These are phyloP conservation scores for Biston stratarius DNA, from an alignment of 2,888 invertebrate species.

Conservation along the genomic window DNA sequence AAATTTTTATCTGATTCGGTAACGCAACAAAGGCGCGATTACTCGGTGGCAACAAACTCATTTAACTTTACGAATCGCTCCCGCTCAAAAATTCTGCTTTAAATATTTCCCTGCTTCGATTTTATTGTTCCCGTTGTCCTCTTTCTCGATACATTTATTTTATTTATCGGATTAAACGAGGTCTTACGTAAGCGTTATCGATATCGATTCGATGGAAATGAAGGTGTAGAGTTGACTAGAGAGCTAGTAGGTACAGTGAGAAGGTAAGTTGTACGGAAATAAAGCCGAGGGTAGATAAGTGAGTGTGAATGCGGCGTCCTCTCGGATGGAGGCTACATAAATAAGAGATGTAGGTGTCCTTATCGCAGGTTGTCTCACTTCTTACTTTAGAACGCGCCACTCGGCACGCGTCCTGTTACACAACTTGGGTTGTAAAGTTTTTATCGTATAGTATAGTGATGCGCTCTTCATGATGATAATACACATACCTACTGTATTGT, in stretches of 20 bases:
- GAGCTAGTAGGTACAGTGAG: slow-evolving; percentile 57
- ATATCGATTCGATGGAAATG: slow-evolving; percentile 42
- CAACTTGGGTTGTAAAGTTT: slow-evolving; percentile 45
- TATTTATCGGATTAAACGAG: slow-evolving; percentile 74
- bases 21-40: slow-evolving; percentile 75
- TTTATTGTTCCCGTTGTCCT: slow-evolving; percentile 76
- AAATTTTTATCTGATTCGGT: slow-evolving; percentile 75
- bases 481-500: slow-evolving; percentile 8
- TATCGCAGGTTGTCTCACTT: slow-evolving; percentile 71
- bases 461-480: slow-evolving; percentile 22
- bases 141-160: slow-evolving; percentile 78
- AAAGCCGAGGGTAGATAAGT: slow-evolving; percentile 85
- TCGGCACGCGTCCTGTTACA: slow-evolving; percentile 48
- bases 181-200: slow-evolving; percentile 49
- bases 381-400: slow-evolving; percentile 64
- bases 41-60: slow-evolving; percentile 80
- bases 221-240: slow-evolving; percentile 42
- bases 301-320: slow-evolving; percentile 74
- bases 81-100: slow-evolving; percentile 73
- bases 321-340: slow-evolving; percentile 83
- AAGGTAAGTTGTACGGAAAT: slow-evolving; percentile 77
- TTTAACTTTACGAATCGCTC: slow-evolving; percentile 81
- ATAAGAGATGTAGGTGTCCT: slow-evolving; percentile 79
- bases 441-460: slow-evolving; percentile 47
- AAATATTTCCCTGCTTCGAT: slow-evolving; percentile 78